Evolutionary conservation across 2,888 invertebrate species (phyloP), one percentile per base, ranked within the genome.

Genomic region (Chrysolina haemoptera): DNA sequence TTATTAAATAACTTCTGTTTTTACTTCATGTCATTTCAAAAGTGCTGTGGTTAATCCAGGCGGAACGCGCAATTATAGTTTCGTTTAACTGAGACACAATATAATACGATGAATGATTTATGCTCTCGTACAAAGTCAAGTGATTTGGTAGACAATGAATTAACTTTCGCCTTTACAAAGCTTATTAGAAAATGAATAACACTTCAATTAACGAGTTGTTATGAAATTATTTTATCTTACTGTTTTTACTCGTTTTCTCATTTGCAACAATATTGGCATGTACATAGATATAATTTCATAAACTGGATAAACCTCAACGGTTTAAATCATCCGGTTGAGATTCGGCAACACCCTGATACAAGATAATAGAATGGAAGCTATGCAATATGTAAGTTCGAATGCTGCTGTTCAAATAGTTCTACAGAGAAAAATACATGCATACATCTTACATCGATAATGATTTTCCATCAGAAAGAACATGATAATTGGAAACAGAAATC

Each of bases 141-240:
- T 53, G 10, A 53, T 20, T 53, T 5, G 16, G 20, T 20, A 53
- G 18, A 5, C 12, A 18, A 20, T 53, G 20, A 53, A 53, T 18
- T 11, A 53, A 20, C 53, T 53, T 53, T 53, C 53, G 12, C 53
- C 20, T 53, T 12, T 53, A 48, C 16, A 0, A 16, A 20, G 53
- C 20, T 53, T 53, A 53, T 53, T 53, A 53, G 20, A 53, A 53
- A 53, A 53, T 10, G 10, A 20, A 53, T 20, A 20, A 20, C 53
- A 53, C 20, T 53, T 20, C 10, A 53, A 9, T 53, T 11, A 53
- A 53, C 20, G 18, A 53, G 53, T 53, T 53, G 53, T 53, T 53
- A 20, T 53, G 53, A 20, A 53, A 53, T 53, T 35, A 35, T 35
- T 53, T 20, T 53, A 53, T 20, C 5, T 20, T 20, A 20, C 18